Conservation (phyloP, 2,797 vertebrate species). For the Meriones psammophilus region DNA sequence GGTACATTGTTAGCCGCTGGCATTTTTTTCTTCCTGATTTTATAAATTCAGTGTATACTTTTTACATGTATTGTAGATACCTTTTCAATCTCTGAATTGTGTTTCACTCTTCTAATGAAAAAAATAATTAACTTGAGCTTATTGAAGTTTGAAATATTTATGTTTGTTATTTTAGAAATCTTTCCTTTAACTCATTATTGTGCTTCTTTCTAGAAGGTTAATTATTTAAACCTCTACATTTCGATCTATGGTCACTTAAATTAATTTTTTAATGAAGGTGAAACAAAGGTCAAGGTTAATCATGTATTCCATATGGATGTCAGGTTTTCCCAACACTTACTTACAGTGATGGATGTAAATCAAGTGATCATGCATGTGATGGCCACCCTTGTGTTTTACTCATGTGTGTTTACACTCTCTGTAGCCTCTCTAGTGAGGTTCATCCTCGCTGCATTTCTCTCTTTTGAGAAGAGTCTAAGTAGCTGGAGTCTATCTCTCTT, state of each 20-base stretch:
- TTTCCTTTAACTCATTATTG: background rate
- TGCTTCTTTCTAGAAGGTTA: conserved; percentile 23
- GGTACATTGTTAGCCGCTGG: background rate
- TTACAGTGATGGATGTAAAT: background rate
- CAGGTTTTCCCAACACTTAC: background rate
- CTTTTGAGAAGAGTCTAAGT: background rate
- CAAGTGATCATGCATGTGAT: background rate
- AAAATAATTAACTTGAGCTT: conserved; percentile 12
- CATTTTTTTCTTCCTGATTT: background rate
- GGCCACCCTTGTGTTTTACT: background rate
- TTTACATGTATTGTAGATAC: background rate
- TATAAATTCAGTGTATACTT: background rate
- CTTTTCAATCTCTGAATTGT: background rate
- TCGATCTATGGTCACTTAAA: background rate
- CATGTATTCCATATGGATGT: conserved; percentile 39
- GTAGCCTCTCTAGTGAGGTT: background rate
- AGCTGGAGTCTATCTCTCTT: background rate
- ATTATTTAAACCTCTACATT: conserved; percentile 36
- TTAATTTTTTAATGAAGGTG: conserved; percentile 41
- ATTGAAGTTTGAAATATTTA: background rate
- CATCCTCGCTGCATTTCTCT: background rate
- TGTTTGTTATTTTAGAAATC: conserved; percentile 38
- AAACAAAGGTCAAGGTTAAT: conserved; percentile 28
- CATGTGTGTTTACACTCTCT: background rate
- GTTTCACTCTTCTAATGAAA: background rate